These are phyloP conservation scores for Mylabris phalerata DNA, from an alignment of 1,140 invertebrate genomes.

Conservation along the genomic window DNA sequence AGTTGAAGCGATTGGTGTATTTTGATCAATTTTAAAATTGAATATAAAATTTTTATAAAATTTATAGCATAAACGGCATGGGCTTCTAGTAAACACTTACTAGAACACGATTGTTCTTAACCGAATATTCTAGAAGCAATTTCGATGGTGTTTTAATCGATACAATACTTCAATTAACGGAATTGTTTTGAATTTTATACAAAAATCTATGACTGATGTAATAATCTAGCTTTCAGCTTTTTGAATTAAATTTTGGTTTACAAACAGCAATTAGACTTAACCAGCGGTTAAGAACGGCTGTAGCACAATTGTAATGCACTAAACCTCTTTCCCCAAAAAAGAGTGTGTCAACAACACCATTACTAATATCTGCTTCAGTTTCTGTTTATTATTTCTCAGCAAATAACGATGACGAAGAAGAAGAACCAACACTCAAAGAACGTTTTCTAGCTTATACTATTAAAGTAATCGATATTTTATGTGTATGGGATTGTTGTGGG, in stretches of 20 bases:
- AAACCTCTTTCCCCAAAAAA: constrained; percentile 53
- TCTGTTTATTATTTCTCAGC: constrained; percentile 90
- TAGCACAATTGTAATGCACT: constrained; percentile 40
- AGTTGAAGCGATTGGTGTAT: constrained; percentile 2
- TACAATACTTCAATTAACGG: background rate
- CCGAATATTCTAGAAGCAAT: constrained; percentile 27
- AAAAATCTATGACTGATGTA: too few relatives aligned
- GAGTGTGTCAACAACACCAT: constrained; percentile 55
- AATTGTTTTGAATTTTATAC: background rate
- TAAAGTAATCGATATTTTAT: constrained; percentile 84
- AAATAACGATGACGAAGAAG: constrained; percentile 73
- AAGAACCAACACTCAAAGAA: constrained; percentile 82
- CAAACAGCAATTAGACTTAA: constrained; percentile 26
- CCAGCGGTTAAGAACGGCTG: constrained; percentile 37
- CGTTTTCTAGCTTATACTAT: constrained; percentile 66
- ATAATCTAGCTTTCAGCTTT: background rate
- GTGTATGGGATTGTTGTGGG: constrained; percentile 95
- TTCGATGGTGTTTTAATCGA: constrained; percentile 28
- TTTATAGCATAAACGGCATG: constrained; percentile 1
- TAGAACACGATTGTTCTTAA: constrained; percentile 22
- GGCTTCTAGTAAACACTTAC: constrained; percentile 4
- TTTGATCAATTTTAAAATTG: background rate
- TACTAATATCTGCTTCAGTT: constrained; percentile 71
- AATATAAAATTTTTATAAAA: too few relatives aligned
- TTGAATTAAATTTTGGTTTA: background rate